A percentile compares a stretch with the other conserved stretches of the same genome.
Evolutionary conservation across 2,888 invertebrate species (phyloP).

Genomic region (Willowsia nigromaculata): DNA sequence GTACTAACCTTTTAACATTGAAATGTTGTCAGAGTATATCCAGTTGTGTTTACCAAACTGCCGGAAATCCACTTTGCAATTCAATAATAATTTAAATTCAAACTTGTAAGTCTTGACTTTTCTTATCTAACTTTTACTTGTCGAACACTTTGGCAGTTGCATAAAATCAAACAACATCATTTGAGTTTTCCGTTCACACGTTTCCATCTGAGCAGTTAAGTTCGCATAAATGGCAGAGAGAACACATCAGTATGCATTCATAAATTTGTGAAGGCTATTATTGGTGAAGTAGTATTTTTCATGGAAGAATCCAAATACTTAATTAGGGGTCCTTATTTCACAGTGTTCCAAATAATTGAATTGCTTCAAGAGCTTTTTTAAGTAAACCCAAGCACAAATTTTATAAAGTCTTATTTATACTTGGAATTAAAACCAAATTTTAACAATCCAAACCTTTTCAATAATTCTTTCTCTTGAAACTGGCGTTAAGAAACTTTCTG

Average conservation of each 20-base stretch:
- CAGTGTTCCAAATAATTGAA: neutral
- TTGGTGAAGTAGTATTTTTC: slow-evolving; percentile 15
- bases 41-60: neutral
- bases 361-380: neutral
- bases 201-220: slow-evolving; percentile 23
- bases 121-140: neutral
- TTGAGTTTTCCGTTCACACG: neutral
- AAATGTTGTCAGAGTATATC: neutral
- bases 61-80: neutral
- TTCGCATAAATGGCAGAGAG: slow-evolving; percentile 17
- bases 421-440: too few species aligned
- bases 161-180: slow-evolving; percentile 8
- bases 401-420: too few species aligned
- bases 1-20: neutral
- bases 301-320: neutral
- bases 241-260: neutral
- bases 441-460: too few species aligned
- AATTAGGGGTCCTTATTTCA: neutral
- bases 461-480: too few species aligned
- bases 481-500: too few species aligned
- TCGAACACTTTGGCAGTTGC: slow-evolving; percentile 36
- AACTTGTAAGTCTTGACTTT: neutral
- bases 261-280: neutral
- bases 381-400: too few species aligned
- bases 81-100: neutral